phyloP scores from a whole-genome alignment of 2,888 invertebrate genomes.

The Melangyna quadrimaculata region DNA sequence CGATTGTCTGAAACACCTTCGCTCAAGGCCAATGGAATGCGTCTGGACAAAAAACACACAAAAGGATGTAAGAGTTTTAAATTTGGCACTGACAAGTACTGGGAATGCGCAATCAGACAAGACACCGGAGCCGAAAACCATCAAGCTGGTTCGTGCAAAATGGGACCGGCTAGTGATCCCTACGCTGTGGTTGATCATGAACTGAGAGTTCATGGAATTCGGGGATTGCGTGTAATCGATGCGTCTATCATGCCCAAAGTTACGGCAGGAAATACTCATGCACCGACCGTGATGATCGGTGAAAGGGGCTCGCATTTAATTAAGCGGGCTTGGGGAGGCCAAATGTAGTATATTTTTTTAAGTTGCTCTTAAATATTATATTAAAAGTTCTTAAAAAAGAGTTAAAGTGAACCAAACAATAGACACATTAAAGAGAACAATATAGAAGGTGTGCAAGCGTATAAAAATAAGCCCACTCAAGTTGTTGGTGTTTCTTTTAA shows the following conservation, averaged over 20 bases:
- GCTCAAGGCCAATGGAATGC: slow-evolving; percentile 86
- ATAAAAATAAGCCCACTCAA: too few species aligned
- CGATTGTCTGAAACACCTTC: slow-evolving; percentile 87
- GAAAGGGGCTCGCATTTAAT: slow-evolving; percentile 84
- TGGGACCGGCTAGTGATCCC: slow-evolving; percentile 87
- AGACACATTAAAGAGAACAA: background rate
- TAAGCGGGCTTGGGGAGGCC: slow-evolving; percentile 80
- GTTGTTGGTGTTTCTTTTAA: too few species aligned
- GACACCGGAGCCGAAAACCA: slow-evolving; percentile 91
- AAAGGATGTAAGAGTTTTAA: slow-evolving; percentile 88
- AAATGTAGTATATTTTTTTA: slow-evolving; percentile 61
- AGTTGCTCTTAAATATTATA: slow-evolving; percentile 21
- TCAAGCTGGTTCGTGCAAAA: slow-evolving; percentile 91
- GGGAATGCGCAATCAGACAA: slow-evolving; percentile 87
- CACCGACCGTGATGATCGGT: slow-evolving; percentile 90
- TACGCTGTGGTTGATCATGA: slow-evolving; percentile 89
- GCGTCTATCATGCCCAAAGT: slow-evolving; percentile 91
- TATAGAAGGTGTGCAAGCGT: slow-evolving; percentile 43
- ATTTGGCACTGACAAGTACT: slow-evolving; percentile 88
- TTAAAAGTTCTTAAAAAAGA: slow-evolving; percentile 51
- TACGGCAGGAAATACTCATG: slow-evolving; percentile 89
- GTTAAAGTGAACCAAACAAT: slow-evolving; percentile 61
- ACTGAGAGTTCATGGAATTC: slow-evolving; percentile 84
- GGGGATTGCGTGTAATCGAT: slow-evolving; percentile 87
- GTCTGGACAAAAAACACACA: slow-evolving; percentile 87